These are phyloP conservation scores for Zalophus californianus DNA, from an alignment of 2,797 vertebrate species.

Conservation along the genomic window DNA sequence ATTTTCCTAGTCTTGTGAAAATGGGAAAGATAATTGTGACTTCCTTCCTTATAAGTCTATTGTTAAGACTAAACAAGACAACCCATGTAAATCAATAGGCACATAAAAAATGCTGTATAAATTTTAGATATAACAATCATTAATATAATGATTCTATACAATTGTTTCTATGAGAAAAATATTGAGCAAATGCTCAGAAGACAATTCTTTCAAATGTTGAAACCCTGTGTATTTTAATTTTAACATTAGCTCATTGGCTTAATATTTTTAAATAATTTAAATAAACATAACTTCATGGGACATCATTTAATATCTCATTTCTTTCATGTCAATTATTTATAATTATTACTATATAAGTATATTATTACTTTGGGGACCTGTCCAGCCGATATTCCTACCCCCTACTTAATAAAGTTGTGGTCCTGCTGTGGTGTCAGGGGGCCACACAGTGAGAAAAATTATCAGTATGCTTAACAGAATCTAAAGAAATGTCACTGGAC, in stretches of 20 bases:
- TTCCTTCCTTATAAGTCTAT: not conserved
- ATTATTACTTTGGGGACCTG: not conserved
- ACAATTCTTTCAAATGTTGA: not conserved
- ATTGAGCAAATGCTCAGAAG: not conserved
- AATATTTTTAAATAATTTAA: not conserved
- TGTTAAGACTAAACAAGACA: not conserved
- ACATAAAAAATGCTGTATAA: not conserved
- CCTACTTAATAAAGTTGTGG: not conserved
- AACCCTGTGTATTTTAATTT: not conserved
- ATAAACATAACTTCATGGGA: not conserved
- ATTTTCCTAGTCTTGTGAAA: not conserved
- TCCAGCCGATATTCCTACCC: not conserved
- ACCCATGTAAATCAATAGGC: not conserved
- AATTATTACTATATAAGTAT: not conserved
- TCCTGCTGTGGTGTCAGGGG: not conserved
- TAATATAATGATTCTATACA: not conserved
- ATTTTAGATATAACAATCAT: not conserved
- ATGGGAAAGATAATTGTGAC: not conserved
- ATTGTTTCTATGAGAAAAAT: not conserved
- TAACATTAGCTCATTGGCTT: not conserved
- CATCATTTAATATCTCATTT: conserved; percentile 14
- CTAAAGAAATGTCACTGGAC: not conserved
- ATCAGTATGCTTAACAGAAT: not conserved
- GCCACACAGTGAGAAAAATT: not conserved
- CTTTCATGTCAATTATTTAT: not conserved